Evolutionary conservation across 1,140 invertebrate genomes (phyloP), one percentile per base, ranked within the genome.

Genomic region (Drosophila kanapiae): DNA sequence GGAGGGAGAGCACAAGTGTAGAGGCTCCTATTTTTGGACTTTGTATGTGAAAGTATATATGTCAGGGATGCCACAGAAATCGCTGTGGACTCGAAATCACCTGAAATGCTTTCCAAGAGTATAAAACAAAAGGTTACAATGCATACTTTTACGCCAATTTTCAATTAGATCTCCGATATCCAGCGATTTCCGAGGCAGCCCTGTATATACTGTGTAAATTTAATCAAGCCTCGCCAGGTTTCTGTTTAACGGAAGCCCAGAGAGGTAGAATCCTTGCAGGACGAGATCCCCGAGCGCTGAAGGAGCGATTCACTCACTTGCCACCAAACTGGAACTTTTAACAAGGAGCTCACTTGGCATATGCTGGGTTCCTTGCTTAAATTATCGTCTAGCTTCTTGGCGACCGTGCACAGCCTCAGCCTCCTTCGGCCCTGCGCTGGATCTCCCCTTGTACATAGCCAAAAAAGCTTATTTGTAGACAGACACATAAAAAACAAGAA

Each of bases 381-480:
- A 33, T 18, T 42, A 3, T 49, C 16, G 16, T 18, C 18, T 11
- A 47, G 33, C 49, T 48, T 42, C 16, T 13, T 63, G 31, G 16
- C 16, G 9, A 40, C 27, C 62, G 14, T 23, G 27, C 14, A 11
- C 13, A 18, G n/a, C 33, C 37, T 43, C 6, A 29, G 11, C 11
- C 38, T 51, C n/a, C n/a, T 45, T 27, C 18, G 37, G 62, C 31
- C 18, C 8, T n/a, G 18, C 7, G 1, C 31, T 14, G 42, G 18
- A 63, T 63, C 69, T 45, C 33, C 33, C 29, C 18, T 42, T 85
- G 84, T 88, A 90, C 54, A 87, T 90, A 83, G 59, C 42, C 63
- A 75, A 76, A 51, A 42, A 47, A 37, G 62, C 62, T 67, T 60
- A 60, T 63, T 67, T 68, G 64, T 68, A 51, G 43, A 63, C 58